Evolutionary conservation across 2,888 invertebrate genomes (phyloP).

Genomic region (Empis livida): DNA sequence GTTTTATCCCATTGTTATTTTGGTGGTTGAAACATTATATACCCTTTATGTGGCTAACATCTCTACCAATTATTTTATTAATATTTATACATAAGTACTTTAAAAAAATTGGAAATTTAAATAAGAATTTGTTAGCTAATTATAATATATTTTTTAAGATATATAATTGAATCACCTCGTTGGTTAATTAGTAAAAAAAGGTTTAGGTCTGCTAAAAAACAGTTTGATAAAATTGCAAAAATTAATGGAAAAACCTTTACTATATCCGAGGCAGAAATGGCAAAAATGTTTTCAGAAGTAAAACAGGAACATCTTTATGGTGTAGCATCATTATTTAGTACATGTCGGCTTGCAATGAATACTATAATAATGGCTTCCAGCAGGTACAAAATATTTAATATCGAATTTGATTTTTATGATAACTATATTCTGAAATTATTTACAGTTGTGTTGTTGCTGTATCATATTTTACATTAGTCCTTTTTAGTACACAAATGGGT

Average conservation of each 20-base stretch:
- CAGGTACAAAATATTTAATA: constrained; percentile 37
- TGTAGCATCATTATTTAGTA: constrained; percentile 43
- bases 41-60: constrained; percentile 37
- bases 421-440: not conserved
- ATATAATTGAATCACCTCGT: constrained; percentile 49
- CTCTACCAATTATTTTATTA: constrained; percentile 35
- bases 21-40: constrained; percentile 40
- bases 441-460: constrained; percentile 39
- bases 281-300: constrained; percentile 31
- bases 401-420: not conserved
- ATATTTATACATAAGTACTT: constrained; percentile 37
- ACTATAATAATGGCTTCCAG: constrained; percentile 41
- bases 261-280: constrained; percentile 33
- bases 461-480: constrained; percentile 40
- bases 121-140: not conserved
- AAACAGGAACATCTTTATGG: constrained; percentile 35
- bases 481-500: constrained; percentile 42
- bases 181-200: constrained; percentile 46
- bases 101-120: not conserved
- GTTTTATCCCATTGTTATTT: constrained; percentile 39
- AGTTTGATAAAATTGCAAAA: constrained; percentile 42
- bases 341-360: constrained; percentile 41
- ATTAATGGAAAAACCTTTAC: constrained; percentile 38
- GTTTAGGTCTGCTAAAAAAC: constrained; percentile 36
- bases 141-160: constrained; percentile 34